A percentile compares a stretch with the other conserved stretches of the same genome.
Conservation (phyloP, 37 sponge, comb jelly and placozoan species). For the Lycopodina hypogea region DNA sequence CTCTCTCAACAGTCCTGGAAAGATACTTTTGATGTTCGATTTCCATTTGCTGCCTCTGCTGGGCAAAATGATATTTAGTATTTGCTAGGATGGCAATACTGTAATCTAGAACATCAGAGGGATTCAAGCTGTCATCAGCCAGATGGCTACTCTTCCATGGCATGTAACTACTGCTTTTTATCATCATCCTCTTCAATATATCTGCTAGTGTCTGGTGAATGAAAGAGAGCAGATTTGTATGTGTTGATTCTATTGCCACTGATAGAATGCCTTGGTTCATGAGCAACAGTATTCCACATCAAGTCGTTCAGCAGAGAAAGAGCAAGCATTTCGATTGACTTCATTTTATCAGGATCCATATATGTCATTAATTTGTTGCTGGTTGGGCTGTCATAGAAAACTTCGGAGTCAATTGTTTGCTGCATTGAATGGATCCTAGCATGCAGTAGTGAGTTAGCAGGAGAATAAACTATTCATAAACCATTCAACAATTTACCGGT, state of each 20-base stretch:
- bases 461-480: too few species aligned
- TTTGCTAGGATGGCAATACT: background rate
- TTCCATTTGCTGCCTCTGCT: background rate
- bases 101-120: conserved; percentile 14
- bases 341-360: background rate
- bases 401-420: background rate
- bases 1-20: too few species aligned
- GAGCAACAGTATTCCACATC: conserved; percentile 47
- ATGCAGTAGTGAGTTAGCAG: background rate
- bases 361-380: background rate
- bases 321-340: background rate
- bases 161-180: background rate
- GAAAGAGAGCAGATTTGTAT: conserved; percentile 41
- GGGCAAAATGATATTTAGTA: background rate
- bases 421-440: background rate
- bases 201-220: background rate
- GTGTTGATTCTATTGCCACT: background rate
- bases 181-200: too few species aligned
- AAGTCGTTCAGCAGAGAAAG: conserved; percentile 64
- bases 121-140: conserved; percentile 20
- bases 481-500: too few species aligned
- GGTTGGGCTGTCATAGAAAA: background rate
- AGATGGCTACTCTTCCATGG: background rate
- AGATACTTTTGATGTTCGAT: too few species aligned
- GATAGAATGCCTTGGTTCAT: conserved; percentile 31